Base-by-base conservation (phyloP, 1,140 invertebrate species). In the Cydia fagiglandana region DNA sequence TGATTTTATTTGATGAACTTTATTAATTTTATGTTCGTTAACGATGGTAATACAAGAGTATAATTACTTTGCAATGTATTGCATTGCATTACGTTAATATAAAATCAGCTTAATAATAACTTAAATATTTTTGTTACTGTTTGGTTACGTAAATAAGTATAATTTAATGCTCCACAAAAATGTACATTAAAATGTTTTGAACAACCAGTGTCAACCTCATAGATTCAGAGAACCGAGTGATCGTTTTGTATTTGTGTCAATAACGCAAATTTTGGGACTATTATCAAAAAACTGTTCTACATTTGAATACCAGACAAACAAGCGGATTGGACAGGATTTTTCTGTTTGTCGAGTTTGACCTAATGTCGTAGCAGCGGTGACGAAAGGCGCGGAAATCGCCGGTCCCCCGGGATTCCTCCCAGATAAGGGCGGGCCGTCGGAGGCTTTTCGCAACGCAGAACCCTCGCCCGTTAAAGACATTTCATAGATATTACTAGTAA, bases 331-430 rank as follows among this genome's bases (percentile, higher is more conserved):
- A 12, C 34, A 38, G 7, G 38, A 38, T 70, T 70, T 61, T 24
- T 17, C 15, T 70, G 66, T 70, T 70, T 70, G 66, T 38, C 30
- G 15, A 70, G 30, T 70, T 70, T 70, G 34, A 41, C 66, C 66
- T 70, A 45, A 70, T 41, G 66, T 68, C 30, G 64, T 70, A 70
- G 66, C 38, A 24, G 56, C 66, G 34, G 66, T 70, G 34, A 70
- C 66, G 66, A 17, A 64, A 70, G 66, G 66, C 66, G 66, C 30
- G 34, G 66, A 70, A 70, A 70, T 70, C 66, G 66, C n/a, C 30
- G 34, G 34, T 38, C 66, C 66, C 66, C 34, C 7, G 34, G 66
- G 66, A 70, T 7, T 70, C 2, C 66, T 70, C 66, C 30, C 15
- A 70, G 66, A 70, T 70, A 70, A 70, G 66, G 64, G 66, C 66